Evolutionary conservation across 2,888 invertebrate species (phyloP).

Genomic region (Sarcophaga subvicina): DNA sequence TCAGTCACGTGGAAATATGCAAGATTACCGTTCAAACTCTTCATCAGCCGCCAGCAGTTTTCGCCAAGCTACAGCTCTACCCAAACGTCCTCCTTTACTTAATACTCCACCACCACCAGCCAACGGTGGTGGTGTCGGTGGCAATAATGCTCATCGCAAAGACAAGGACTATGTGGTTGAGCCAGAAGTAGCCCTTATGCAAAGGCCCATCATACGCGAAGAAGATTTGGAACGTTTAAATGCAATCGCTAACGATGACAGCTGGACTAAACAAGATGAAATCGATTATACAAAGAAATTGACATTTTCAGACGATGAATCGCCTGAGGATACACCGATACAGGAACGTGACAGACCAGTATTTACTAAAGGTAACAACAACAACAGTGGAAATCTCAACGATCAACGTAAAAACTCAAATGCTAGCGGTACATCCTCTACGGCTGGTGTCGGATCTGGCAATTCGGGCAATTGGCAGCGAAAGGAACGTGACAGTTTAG

Average conservation of each 20-base stretch:
- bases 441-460: conserved; percentile 51
- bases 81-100: conserved; percentile 77
- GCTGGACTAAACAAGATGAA: conserved; percentile 96
- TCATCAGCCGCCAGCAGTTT: conserved; percentile 74
- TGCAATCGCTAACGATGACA: conserved; percentile 93
- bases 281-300: conserved; percentile 97
- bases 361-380: conserved; percentile 70
- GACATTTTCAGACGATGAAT: conserved; percentile 96
- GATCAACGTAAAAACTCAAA: conserved; percentile 73
- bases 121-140: conserved; percentile 70
- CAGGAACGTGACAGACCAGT: conserved; percentile 72
- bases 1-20: conserved; percentile 63
- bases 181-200: conserved; percentile 86
- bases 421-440: conserved; percentile 70
- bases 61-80: conserved; percentile 77
- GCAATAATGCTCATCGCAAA: conserved; percentile 70
- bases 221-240: conserved; percentile 96
- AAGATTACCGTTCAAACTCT: conserved; percentile 73
- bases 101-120: conserved; percentile 73
- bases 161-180: conserved; percentile 80
- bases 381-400: conserved; percentile 43
- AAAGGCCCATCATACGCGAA: conserved; percentile 94
- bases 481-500: conserved; percentile 70
- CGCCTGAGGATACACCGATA: conserved; percentile 76
- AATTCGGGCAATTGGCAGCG: conserved; percentile 67